Evolutionary conservation across 2,113 vertebrate genomes (phyloP).

Genomic region (Ochotona princeps): DNA sequence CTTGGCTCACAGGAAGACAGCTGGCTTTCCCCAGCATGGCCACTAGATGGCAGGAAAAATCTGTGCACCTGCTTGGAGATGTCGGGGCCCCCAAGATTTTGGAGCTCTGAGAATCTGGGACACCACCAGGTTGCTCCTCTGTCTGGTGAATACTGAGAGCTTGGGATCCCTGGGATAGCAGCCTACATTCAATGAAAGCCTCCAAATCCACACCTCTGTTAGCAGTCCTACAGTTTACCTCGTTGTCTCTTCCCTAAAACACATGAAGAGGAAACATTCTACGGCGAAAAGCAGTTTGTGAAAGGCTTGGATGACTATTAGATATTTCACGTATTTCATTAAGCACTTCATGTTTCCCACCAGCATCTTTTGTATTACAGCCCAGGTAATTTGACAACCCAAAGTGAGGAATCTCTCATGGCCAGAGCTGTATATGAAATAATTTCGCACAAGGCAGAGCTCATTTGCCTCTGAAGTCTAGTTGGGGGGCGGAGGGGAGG

Average conservation of each 20-base stretch:
- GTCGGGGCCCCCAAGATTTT: background rate
- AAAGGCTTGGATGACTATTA: slow-evolving; percentile 47
- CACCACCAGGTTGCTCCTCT: background rate
- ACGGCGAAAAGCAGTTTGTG: slow-evolving; percentile 39
- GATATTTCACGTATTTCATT: background rate
- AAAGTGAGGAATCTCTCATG: background rate
- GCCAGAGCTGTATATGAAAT: background rate
- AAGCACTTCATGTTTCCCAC: background rate
- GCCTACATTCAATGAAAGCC: background rate
- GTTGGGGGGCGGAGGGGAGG: background rate
- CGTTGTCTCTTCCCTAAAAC: slow-evolving; percentile 7
- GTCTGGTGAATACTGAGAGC: background rate
- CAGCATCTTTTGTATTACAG: background rate
- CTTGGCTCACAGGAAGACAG: background rate
- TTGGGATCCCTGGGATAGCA: background rate
- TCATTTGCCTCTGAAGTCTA: background rate
- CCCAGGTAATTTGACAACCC: slow-evolving; percentile 25
- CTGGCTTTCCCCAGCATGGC: background rate
- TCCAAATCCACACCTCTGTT: background rate
- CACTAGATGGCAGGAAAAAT: slow-evolving; percentile 73
- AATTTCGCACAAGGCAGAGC: background rate
- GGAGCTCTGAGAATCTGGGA: background rate
- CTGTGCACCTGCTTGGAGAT: background rate
- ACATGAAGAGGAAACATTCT: background rate
- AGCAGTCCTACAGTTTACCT: background rate